Evolutionary conservation across 1,140 invertebrate species (phyloP).

Genomic region (Sipha flava): DNA sequence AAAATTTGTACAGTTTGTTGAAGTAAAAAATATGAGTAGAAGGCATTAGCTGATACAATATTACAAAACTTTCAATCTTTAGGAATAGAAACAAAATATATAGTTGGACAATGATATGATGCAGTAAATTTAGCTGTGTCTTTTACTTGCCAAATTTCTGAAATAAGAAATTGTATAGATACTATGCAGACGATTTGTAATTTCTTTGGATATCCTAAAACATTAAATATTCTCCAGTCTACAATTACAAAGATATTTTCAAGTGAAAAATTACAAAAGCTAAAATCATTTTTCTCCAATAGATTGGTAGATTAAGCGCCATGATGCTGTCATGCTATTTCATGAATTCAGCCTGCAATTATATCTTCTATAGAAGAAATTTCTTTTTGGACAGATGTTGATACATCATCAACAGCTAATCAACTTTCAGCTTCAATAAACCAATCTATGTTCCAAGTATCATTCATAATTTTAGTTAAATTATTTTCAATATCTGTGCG

Average conservation of each 20-base stretch:
- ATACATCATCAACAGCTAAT: not conserved
- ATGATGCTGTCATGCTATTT: not conserved
- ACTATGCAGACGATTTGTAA: constrained; percentile 21
- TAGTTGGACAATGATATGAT: constrained; percentile 37
- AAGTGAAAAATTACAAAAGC: not conserved
- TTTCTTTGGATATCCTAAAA: constrained; percentile 28
- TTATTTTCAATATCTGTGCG: not conserved
- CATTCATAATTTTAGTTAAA: not conserved
- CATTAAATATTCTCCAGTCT: not conserved
- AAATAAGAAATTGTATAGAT: constrained; percentile 33
- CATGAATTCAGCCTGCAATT: not conserved
- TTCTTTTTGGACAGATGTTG: not conserved
- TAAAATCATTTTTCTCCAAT: not conserved
- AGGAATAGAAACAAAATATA: not conserved
- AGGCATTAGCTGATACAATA: no score
- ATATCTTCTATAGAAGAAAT: constrained; percentile 1
- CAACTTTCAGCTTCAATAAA: not conserved
- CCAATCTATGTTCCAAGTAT: not conserved
- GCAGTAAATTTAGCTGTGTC: constrained; percentile 40
- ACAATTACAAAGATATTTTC: not conserved
- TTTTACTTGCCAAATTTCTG: constrained; percentile 3
- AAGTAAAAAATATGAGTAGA: no score
- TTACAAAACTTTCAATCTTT: no score
- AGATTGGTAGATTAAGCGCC: not conserved
- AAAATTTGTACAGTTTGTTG: no score